phyloP scores from a whole-genome alignment of 2,113 vertebrate genomes.

The Nerophis ophidion region DNA sequence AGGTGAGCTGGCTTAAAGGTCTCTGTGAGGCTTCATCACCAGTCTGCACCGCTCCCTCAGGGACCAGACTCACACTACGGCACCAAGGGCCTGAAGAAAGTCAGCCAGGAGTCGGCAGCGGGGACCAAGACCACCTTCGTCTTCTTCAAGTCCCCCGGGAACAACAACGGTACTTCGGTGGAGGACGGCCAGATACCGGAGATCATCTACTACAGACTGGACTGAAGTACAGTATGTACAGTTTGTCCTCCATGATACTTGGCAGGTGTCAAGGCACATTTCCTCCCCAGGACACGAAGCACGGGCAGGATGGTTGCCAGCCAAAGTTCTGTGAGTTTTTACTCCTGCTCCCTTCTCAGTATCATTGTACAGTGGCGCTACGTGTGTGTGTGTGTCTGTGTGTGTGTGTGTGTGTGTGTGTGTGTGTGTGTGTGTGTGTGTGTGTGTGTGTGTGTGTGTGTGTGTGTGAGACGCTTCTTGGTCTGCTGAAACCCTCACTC shows the following conservation, averaged over 20 bases:
- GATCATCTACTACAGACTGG: conserved; percentile 85
- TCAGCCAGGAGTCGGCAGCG: conserved; percentile 78
- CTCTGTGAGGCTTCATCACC: neutral
- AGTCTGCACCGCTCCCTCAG: conserved; percentile 47
- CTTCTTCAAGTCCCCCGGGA: conserved; percentile 90
- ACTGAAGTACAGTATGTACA: conserved; percentile 45
- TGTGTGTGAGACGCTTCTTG: too few relatives aligned
- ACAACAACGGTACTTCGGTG: conserved; percentile 93
- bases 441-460: too few relatives aligned
- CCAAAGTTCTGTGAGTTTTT: neutral
- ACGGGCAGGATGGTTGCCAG: neutral
- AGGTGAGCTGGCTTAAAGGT: conserved; percentile 63
- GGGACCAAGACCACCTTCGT: conserved; percentile 89
- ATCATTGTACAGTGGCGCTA: neutral
- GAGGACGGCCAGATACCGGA: conserved; percentile 95
- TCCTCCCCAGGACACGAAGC: neutral
- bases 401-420: too few relatives aligned
- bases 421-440: too few relatives aligned
- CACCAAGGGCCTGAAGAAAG: conserved; percentile 91
- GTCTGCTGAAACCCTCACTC: conserved; percentile 1
- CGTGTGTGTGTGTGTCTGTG: neutral
- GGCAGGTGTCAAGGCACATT: neutral
- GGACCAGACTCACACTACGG: conserved; percentile 95
- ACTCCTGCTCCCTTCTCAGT: neutral
- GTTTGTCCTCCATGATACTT: neutral